phyloP scores from a whole-genome alignment of 2,797 vertebrate genomes.

The Microcaecilia unicolor region DNA sequence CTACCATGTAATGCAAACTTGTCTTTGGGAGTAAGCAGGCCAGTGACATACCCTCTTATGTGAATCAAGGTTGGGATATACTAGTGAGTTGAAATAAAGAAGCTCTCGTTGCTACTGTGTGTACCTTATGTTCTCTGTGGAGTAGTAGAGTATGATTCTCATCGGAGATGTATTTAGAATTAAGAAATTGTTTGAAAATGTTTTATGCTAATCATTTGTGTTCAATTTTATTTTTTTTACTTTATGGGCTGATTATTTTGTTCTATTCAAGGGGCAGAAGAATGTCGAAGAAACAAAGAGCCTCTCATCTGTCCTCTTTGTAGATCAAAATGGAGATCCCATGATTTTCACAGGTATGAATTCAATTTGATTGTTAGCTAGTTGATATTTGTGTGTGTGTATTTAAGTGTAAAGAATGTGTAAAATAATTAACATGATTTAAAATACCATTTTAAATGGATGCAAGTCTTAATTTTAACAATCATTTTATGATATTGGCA shows the following conservation, averaged over 20 bases:
- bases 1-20: too few relatives aligned
- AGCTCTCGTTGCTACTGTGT: too few relatives aligned
- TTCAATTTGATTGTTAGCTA: not conserved
- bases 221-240: too few relatives aligned
- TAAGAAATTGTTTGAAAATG: too few relatives aligned
- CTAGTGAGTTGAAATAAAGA: too few relatives aligned
- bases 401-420: not conserved
- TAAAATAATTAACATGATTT: not conserved
- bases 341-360: slow-evolving; percentile 75
- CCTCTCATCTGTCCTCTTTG: slow-evolving; percentile 80
- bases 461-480: not conserved
- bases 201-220: too few relatives aligned
- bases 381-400: not conserved
- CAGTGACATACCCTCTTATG: too few relatives aligned
- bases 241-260: not conserved
- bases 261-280: slow-evolving; percentile 72
- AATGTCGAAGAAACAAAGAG: slow-evolving; percentile 78
- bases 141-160: too few relatives aligned
- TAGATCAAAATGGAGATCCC: slow-evolving; percentile 79
- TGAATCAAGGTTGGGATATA: too few relatives aligned
- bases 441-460: not conserved
- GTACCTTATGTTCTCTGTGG: too few relatives aligned
- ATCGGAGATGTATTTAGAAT: too few relatives aligned
- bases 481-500: slow-evolving; percentile 33
- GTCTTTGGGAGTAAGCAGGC: too few relatives aligned